Conservation (phyloP, 2,113 vertebrate species). For the Bufo gargarizans region DNA sequence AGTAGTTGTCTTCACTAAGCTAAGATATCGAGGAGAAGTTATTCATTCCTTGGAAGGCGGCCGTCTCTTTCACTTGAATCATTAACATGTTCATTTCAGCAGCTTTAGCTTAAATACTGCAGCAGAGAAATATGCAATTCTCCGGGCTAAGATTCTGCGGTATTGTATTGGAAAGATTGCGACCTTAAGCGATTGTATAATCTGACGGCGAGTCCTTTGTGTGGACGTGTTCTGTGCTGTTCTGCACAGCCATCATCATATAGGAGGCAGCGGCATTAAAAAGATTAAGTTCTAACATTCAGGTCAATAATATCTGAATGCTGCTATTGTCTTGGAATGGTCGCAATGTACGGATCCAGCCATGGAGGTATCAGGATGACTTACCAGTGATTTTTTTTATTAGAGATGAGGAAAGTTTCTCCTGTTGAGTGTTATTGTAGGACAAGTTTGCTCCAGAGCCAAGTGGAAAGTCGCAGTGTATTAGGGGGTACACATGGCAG, state of each 20-base stretch:
- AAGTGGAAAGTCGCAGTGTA: background rate
- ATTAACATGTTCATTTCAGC: constrained; percentile 13
- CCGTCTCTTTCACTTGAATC: background rate
- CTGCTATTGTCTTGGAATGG: background rate
- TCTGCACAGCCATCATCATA: constrained; percentile 8
- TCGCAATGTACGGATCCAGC: background rate
- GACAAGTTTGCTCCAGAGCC: background rate
- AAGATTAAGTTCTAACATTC: constrained; percentile 26
- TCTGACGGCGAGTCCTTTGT: constrained; percentile 27
- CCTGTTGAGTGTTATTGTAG: background rate
- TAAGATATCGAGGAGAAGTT: background rate
- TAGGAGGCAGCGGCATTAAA: constrained; percentile 17
- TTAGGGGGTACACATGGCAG: too few relatives aligned
- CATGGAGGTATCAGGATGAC: background rate
- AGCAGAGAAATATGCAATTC: background rate
- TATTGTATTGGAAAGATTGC: constrained; percentile 38
- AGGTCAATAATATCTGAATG: constrained; percentile 13
- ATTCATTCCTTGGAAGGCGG: background rate
- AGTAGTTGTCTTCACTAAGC: background rate
- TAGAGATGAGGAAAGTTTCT: background rate
- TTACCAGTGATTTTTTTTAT: background rate
- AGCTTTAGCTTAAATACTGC: constrained; percentile 4
- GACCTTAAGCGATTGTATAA: constrained; percentile 36
- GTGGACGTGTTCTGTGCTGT: background rate
- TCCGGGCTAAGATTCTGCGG: constrained; percentile 20